These are phyloP conservation scores for Okamejei kenojei DNA, from an alignment of 2,797 vertebrate species.

Conservation along the genomic window DNA sequence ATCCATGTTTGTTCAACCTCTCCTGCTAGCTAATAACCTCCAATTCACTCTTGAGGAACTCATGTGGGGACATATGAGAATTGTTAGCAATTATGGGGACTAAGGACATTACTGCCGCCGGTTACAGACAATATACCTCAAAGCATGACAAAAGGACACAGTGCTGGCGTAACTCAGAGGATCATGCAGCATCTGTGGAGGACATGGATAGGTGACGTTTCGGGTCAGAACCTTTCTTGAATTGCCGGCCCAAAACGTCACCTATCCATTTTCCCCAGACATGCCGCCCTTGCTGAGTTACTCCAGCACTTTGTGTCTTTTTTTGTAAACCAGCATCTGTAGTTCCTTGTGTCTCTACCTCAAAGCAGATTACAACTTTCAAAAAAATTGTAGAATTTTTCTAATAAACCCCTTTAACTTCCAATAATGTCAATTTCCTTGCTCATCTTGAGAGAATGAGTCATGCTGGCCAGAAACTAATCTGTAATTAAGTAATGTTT, in stretches of 20 bases:
- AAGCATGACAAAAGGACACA: no score
- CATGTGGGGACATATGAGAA: background rate
- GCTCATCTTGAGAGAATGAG: background rate
- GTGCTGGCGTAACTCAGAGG: no score
- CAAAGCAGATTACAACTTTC: background rate
- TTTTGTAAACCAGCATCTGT: no score
- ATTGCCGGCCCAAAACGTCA: no score
- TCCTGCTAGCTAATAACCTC: no score
- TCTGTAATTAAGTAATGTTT: background rate
- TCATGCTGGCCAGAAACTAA: background rate
- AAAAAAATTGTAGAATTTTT: background rate
- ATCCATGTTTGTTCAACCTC: no score
- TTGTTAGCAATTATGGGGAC: background rate
- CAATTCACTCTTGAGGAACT: background rate
- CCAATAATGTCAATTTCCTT: background rate
- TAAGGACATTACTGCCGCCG: background rate
- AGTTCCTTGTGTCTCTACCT: background rate
- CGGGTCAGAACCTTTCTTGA: no score
- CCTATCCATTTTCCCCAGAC: no score
- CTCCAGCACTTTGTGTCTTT: no score
- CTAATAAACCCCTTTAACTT: background rate
- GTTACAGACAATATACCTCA: background rate
- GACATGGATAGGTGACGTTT: no score
- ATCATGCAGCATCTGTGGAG: no score
- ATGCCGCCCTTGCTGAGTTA: no score